Conservation (phyloP, 2,797 vertebrate species). For the Pipistrellus pipistrellus region DNA sequence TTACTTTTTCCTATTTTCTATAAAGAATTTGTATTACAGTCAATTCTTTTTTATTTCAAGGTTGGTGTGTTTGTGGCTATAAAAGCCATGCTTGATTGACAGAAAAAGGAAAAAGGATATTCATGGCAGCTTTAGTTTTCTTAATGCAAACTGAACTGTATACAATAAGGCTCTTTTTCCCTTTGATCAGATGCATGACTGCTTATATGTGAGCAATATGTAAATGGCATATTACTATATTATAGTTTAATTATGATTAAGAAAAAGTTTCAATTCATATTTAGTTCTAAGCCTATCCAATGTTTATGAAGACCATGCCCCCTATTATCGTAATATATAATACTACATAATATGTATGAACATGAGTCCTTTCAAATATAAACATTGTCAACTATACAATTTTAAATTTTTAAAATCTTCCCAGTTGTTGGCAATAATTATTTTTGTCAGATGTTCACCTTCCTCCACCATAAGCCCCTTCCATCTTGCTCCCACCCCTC, state of each 20-base stretch:
- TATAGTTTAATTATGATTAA: not conserved
- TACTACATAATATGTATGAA: not conserved
- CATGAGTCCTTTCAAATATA: constrained; percentile 20
- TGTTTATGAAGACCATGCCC: not conserved
- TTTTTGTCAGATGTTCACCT: too few relatives aligned
- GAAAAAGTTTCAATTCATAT: not conserved
- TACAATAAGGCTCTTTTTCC: not conserved
- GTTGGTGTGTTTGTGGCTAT: not conserved
- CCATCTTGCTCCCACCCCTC: too few relatives aligned
- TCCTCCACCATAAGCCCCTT: too few relatives aligned
- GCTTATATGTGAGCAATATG: not conserved
- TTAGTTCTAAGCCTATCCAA: not conserved
- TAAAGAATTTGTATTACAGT: not conserved
- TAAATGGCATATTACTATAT: not conserved
- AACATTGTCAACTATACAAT: not conserved
- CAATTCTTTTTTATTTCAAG: not conserved
- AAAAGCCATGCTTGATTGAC: not conserved
- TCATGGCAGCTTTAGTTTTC: not conserved
- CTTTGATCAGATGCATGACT: not conserved
- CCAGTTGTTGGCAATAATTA: too few relatives aligned
- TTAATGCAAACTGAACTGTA: not conserved
- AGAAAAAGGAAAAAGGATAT: not conserved
- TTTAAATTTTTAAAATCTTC: not conserved
- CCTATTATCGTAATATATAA: not conserved
- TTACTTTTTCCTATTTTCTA: not conserved